phyloP scores from a whole-genome alignment of 2,113 vertebrate species.

The Pterocles burchelli region DNA sequence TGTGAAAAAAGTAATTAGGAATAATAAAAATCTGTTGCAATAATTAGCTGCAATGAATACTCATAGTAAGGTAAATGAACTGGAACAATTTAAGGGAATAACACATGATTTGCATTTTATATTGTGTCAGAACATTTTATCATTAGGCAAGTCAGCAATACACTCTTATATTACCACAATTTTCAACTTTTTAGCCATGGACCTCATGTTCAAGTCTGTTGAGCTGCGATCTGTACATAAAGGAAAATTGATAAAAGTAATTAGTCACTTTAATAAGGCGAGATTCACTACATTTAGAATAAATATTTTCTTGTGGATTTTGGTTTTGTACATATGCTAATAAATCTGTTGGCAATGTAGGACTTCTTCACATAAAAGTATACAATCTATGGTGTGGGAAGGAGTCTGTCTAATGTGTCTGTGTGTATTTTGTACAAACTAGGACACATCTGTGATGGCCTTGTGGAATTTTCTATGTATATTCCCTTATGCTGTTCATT shows the following conservation, averaged over 20 bases:
- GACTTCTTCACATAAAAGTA: neutral
- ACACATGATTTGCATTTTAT: constrained; percentile 73
- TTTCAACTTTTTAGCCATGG: neutral
- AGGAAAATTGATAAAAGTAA: neutral
- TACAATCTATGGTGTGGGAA: neutral
- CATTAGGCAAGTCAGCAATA: constrained; percentile 42
- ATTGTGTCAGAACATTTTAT: constrained; percentile 71
- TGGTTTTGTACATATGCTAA: neutral
- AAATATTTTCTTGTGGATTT: neutral
- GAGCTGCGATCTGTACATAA: neutral
- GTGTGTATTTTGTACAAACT: neutral
- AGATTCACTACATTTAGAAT: neutral
- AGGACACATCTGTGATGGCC: neutral
- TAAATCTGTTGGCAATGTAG: neutral
- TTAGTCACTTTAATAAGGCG: neutral
- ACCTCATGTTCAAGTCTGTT: neutral
- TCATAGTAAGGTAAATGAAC: constrained; percentile 73
- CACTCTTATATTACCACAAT: neutral
- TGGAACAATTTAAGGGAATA: constrained; percentile 73
- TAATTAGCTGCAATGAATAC: constrained; percentile 79
- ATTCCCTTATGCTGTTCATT: neutral
- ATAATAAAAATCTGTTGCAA: constrained; percentile 79
- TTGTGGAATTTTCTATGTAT: neutral
- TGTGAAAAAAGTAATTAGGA: constrained; percentile 76
- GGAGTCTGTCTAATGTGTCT: neutral